These are phyloP conservation scores for Theristicus caerulescens DNA, from an alignment of 2,113 vertebrate species.

Conservation along the genomic window DNA sequence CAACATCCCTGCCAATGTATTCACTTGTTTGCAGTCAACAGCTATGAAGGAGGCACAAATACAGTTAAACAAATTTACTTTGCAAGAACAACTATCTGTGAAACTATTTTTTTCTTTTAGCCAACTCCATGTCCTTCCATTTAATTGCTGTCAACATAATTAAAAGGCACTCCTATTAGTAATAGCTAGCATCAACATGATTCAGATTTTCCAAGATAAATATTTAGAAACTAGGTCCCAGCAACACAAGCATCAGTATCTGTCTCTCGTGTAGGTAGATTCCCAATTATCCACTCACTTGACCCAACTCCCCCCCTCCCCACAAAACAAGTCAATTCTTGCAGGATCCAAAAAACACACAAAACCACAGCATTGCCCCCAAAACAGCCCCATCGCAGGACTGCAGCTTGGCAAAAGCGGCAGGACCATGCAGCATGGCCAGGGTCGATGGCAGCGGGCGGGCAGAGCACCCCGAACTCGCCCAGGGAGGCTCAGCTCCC, in stretches of 20 bases:
- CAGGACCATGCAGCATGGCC: background rate
- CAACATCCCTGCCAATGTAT: too few relatives aligned
- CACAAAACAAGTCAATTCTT: background rate
- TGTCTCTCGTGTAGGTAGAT: background rate
- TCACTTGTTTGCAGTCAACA: background rate
- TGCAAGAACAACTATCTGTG: background rate
- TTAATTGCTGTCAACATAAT: background rate
- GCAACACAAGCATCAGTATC: background rate
- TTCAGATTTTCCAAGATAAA: background rate
- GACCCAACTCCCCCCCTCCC: background rate
- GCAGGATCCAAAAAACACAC: background rate
- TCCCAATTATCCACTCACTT: background rate
- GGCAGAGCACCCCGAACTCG: background rate
- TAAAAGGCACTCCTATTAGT: background rate
- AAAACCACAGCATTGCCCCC: background rate
- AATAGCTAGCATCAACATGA: background rate
- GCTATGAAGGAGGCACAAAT: background rate
- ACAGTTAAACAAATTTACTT: background rate
- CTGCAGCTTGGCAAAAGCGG: background rate
- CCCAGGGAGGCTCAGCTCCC: background rate
- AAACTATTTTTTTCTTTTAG: background rate
- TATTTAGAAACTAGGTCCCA: background rate
- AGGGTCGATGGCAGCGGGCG: background rate
- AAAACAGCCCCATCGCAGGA: background rate
- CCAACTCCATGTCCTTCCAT: background rate